A percentile compares a stretch with the other conserved stretches of the same genome.
Evolutionary conservation across 2,113 vertebrate species (phyloP).

Genomic region (Ardeotis arabs): DNA sequence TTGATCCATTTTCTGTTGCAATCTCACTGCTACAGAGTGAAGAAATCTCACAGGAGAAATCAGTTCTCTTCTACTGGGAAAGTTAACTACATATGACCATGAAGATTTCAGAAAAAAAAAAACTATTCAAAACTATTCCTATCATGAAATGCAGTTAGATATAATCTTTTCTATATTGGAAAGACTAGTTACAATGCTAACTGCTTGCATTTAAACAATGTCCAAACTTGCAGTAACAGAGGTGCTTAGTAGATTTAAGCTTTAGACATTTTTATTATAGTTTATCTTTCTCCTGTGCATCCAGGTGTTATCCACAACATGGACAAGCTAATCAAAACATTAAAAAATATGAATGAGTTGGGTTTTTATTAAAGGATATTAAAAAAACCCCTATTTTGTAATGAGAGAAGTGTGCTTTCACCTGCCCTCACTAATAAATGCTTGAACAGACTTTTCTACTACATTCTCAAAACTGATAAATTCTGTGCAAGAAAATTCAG

Average conservation of each 20-base stretch:
- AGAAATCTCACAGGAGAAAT: neutral
- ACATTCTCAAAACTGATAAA: neutral
- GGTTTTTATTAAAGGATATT: neutral
- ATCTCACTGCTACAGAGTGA: neutral
- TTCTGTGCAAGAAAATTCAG: neutral
- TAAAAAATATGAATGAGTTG: neutral
- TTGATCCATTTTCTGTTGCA: neutral
- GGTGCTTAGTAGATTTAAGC: neutral
- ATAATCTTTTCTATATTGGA: neutral
- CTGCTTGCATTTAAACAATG: neutral
- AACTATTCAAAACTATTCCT: neutral
- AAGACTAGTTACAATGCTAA: neutral
- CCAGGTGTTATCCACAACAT: neutral
- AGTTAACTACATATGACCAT: neutral
- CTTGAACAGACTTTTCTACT: neutral
- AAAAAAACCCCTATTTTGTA: neutral
- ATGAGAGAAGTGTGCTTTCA: neutral
- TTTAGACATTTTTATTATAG: neutral
- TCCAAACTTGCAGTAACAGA: neutral
- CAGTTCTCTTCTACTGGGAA: neutral
- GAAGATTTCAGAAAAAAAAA: neutral
- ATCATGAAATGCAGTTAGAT: neutral
- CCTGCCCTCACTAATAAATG: neutral
- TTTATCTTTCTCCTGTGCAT: neutral
- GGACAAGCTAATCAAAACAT: neutral